Evolutionary conservation across 2,113 vertebrate genomes (phyloP).

Genomic region (Hystrix cristata): DNA sequence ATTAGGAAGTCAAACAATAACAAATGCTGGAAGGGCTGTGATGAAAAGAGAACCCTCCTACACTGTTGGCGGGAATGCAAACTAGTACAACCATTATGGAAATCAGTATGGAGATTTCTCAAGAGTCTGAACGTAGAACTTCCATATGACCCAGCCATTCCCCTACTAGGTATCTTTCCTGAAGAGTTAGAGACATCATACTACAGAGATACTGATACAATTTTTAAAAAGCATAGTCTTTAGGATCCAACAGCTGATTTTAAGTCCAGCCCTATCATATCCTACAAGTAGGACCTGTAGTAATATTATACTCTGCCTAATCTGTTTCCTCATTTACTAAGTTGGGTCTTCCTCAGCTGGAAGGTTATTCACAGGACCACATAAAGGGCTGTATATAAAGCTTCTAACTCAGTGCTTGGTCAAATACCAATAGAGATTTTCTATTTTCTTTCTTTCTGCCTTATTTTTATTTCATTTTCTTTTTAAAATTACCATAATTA

Average conservation of each 20-base stretch:
- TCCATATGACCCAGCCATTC: no score
- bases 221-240: conserved; percentile 17
- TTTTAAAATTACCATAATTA: neutral
- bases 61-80: no score
- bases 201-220: neutral
- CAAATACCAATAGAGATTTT: neutral
- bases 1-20: no score
- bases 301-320: neutral
- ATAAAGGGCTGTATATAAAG: neutral
- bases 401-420: neutral
- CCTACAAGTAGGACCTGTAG: neutral
- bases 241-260: neutral
- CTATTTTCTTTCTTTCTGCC: neutral
- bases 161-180: no score
- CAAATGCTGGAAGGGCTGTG: no score
- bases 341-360: neutral
- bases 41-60: no score
- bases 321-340: neutral
- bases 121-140: no score
- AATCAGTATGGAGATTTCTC: no score
- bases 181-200: no score
- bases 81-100: no score
- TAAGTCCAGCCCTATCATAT: conserved; percentile 11
- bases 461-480: neutral
- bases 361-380: neutral